Conservation (phyloP, 2,797 vertebrate genomes). For the Podargus strigoides region DNA sequence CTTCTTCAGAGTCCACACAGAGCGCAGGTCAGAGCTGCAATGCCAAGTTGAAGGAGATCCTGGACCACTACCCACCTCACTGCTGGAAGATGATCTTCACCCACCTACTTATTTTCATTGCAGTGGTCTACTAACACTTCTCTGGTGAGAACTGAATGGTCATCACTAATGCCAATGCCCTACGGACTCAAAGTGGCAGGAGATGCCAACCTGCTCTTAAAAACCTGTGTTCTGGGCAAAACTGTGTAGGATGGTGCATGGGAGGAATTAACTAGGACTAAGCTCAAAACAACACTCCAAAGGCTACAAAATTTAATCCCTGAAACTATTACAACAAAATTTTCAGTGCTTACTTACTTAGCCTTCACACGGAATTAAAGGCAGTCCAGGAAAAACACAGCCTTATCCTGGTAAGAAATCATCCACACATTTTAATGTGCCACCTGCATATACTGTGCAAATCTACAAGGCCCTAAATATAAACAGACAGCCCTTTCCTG, state of each 20-base stretch:
- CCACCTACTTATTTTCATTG: neutral
- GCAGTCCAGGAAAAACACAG: constrained; percentile 58
- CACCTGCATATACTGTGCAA: constrained; percentile 54
- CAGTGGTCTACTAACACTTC: neutral
- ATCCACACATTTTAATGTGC: constrained; percentile 42
- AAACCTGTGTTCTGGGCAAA: too few relatives aligned
- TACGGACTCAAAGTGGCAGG: neutral
- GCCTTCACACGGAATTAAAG: neutral
- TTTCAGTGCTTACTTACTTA: neutral
- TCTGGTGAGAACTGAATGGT: neutral
- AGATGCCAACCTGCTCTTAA: neutral
- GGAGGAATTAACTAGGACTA: neutral
- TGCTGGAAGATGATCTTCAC: neutral
- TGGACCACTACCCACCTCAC: neutral
- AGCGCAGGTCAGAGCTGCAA: neutral
- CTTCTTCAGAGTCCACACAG: neutral
- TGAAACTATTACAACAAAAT: neutral
- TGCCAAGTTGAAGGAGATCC: neutral
- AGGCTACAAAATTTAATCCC: neutral
- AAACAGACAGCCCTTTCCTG: constrained; percentile 70
- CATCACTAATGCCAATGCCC: neutral
- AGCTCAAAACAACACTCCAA: neutral
- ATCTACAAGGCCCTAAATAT: constrained; percentile 53
- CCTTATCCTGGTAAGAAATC: constrained; percentile 28
- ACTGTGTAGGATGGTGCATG: neutral